These are phyloP conservation scores for Xanthostigma xanthostigma DNA, from an alignment of 2,888 invertebrate species.

Conservation along the genomic window DNA sequence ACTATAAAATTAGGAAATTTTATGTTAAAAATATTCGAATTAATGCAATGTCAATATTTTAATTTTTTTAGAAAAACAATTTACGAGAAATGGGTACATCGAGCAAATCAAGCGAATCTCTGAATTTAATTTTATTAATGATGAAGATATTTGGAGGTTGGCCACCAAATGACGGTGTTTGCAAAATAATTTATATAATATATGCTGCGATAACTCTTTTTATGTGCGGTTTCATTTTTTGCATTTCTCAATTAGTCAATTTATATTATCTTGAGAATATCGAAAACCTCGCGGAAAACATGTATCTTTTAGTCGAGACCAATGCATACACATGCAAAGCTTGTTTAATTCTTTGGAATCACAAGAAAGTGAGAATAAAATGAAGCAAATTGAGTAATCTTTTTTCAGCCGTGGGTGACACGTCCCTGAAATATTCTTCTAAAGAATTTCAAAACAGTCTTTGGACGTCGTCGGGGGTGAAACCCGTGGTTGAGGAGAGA, in stretches of 20 bases:
- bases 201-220: too few species aligned
- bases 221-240: background rate
- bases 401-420: too few species aligned
- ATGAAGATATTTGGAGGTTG: conserved; percentile 7
- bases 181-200: background rate
- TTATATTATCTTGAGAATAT: background rate
- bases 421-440: too few species aligned
- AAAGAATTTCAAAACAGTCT: too few species aligned
- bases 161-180: conserved; percentile 4
- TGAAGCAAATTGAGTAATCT: too few species aligned
- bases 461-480: too few species aligned
- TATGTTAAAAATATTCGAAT: too few species aligned
- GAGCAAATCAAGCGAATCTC: conserved; percentile 2
- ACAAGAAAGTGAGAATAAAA: background rate
- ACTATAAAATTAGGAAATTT: too few species aligned
- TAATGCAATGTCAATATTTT: too few species aligned
- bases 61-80: too few species aligned
- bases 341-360: background rate
- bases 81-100: background rate
- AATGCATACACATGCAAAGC: background rate
- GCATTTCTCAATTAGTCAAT: conserved; percentile 1
- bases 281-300: conserved; percentile 1
- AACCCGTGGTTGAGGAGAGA: too few species aligned
- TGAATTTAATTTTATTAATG: conserved; percentile 7
- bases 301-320: background rate